Base-by-base conservation (phyloP, 2,888 invertebrate species). In the Mythimna loreyi region DNA sequence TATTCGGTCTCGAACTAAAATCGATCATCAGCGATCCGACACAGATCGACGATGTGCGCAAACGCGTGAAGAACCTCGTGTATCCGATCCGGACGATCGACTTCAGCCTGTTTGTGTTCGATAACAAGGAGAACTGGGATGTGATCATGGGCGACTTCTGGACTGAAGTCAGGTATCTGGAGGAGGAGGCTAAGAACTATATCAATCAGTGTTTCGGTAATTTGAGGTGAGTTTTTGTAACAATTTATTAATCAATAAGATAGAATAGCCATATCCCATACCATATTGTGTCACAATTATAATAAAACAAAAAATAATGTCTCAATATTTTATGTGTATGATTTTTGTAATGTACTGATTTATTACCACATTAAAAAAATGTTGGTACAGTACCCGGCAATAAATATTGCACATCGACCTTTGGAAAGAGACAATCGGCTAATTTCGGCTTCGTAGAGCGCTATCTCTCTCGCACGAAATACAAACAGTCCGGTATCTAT, bases 1-100 rank as follows among this genome's bases (percentile, higher is more conserved):
- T 99, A 72, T 99, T 99, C 89, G 98, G 99, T 0, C 96, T 97
- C 1, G 98, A 99, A 85, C 92, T 99, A 3, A 98, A 98, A 87
- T 97, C 98, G 0, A 98, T 99, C 43, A 98, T 99, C 45, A 97
- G 97, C 74, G 98, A 99, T 89, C 98, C 98, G 0, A 97, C 98
- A 13, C 97, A 98, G 85, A 98, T 99, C 58, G 98, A 99, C 86
- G 97, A 97, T 75, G 97, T 99, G 6, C 96, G 98, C 23, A 97
- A 98, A 77, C 97, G 98, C 71, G 98, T 99, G 1, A 97, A 97
- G 84, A 97, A 97, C 63, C 94, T 99, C 30, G 97, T 98, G 0
- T 96, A 96, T 59, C 98, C 98, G 1, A 97, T 98, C 30, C 96
- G 97, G 47, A 97, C 97, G 78, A 97, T 98, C 0, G 98, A 98